A percentile compares a stretch with the other conserved stretches of the same genome.
These are phyloP conservation scores for Thalpophila matura DNA, from an alignment of 2,888 invertebrate genomes.

Conservation along the genomic window DNA sequence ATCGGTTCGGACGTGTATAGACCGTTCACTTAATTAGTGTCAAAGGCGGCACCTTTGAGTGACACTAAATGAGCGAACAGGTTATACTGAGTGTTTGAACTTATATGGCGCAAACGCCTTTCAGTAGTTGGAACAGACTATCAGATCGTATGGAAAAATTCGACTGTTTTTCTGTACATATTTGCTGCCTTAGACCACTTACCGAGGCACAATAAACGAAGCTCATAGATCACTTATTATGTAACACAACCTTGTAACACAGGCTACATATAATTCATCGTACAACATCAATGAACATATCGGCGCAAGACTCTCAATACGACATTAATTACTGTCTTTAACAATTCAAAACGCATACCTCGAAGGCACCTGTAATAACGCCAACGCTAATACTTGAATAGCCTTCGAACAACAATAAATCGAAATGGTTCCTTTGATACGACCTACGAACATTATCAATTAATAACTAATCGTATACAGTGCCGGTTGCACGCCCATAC, in stretches of 20 bases:
- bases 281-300: slow-evolving; percentile 51
- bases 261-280: slow-evolving; percentile 39
- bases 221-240: slow-evolving; percentile 27
- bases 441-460: slow-evolving; percentile 66
- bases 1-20: too few species aligned
- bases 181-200: too few species aligned
- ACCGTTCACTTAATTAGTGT: too few species aligned
- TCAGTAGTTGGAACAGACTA: too few species aligned
- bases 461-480: slow-evolving; percentile 56
- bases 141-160: too few species aligned
- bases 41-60: too few species aligned
- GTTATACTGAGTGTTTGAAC: too few species aligned
- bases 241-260: slow-evolving; percentile 51
- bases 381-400: slow-evolving; percentile 47
- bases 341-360: slow-evolving; percentile 58
- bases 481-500: slow-evolving; percentile 46
- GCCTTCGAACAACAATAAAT: slow-evolving; percentile 72
- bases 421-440: slow-evolving; percentile 65
- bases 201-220: neutral
- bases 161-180: too few species aligned
- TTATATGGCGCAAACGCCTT: too few species aligned
- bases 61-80: too few species aligned
- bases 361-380: slow-evolving; percentile 61
- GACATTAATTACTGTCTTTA: slow-evolving; percentile 70
- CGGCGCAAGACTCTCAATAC: slow-evolving; percentile 50